A percentile compares a stretch with the other conserved stretches of the same genome.
These are phyloP conservation scores for Pocillopora damicornis DNA, from an alignment of 64 coral and sea anemone genomes.

Conservation along the genomic window DNA sequence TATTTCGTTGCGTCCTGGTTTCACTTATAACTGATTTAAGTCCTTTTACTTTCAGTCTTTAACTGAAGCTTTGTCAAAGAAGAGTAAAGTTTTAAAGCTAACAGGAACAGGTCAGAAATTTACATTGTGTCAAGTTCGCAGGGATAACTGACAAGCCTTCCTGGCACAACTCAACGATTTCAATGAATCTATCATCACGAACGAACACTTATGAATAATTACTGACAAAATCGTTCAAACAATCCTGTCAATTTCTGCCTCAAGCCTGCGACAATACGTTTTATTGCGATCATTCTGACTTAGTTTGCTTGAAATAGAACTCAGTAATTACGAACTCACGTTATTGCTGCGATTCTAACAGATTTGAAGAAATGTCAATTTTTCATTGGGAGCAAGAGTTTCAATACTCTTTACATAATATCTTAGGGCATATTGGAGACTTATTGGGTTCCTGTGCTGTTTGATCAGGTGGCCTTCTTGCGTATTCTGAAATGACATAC, in stretches of 20 bases:
- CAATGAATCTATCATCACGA: slow-evolving; percentile 24
- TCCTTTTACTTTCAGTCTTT: background rate
- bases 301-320: background rate
- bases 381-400: slow-evolving; percentile 13
- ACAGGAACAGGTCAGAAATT: background rate
- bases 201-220: slow-evolving; percentile 24
- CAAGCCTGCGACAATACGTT: no score
- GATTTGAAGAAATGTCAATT: background rate
- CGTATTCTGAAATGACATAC: background rate
- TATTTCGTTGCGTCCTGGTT: no score
- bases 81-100: background rate
- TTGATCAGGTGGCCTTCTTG: slow-evolving; percentile 18
- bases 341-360: background rate
- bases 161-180: slow-evolving; percentile 8
- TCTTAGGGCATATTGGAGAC: background rate
- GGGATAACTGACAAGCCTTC: background rate
- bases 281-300: background rate
- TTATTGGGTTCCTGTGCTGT: slow-evolving; percentile 26
- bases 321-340: background rate
- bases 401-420: slow-evolving; percentile 2
- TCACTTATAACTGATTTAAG: no score
- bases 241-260: background rate
- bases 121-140: background rate
- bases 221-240: slow-evolving; percentile 16
- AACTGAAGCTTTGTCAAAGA: background rate